phyloP scores from a whole-genome alignment of 2,888 invertebrate genomes.

The Ornithoptera priamus region DNA sequence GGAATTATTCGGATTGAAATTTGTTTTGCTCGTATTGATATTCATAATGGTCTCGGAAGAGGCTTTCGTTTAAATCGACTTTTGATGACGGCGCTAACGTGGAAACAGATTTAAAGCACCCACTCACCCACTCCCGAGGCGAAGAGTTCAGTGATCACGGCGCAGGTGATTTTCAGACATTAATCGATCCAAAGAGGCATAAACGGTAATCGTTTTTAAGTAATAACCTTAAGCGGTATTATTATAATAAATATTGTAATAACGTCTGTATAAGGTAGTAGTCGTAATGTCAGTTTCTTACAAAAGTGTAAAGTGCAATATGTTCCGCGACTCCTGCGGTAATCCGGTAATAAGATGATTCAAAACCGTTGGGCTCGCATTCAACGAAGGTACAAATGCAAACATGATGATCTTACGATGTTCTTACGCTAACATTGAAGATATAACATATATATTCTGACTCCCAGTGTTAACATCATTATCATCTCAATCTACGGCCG shows the following conservation, averaged over 20 bases:
- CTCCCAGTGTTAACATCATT: too few relatives aligned
- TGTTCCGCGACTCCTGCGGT: too few relatives aligned
- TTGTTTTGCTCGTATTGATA: constrained; percentile 23
- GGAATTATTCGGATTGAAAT: constrained; percentile 28
- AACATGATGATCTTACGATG: too few relatives aligned
- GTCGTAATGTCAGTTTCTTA: too few relatives aligned
- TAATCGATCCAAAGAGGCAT: not conserved
- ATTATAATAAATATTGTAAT: not conserved
- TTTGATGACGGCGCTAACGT: constrained; percentile 25
- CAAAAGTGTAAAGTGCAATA: too few relatives aligned
- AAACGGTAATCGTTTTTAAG: not conserved
- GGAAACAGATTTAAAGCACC: constrained; percentile 6
- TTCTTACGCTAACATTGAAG: too few relatives aligned
- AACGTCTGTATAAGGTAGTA: too few relatives aligned
- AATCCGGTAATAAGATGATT: too few relatives aligned
- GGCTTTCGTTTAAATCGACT: constrained; percentile 25
- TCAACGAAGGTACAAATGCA: too few relatives aligned
- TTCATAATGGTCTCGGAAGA: constrained; percentile 25
- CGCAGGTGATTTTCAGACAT: not conserved
- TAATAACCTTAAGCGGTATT: not conserved
- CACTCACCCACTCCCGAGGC: not conserved
- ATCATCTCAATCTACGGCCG: too few relatives aligned
- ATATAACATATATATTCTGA: too few relatives aligned
- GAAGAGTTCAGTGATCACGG: not conserved
- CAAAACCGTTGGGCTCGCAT: too few relatives aligned